phyloP scores from a whole-genome alignment of 2,888 invertebrate genomes.

The Carpatolechia fugitivella region DNA sequence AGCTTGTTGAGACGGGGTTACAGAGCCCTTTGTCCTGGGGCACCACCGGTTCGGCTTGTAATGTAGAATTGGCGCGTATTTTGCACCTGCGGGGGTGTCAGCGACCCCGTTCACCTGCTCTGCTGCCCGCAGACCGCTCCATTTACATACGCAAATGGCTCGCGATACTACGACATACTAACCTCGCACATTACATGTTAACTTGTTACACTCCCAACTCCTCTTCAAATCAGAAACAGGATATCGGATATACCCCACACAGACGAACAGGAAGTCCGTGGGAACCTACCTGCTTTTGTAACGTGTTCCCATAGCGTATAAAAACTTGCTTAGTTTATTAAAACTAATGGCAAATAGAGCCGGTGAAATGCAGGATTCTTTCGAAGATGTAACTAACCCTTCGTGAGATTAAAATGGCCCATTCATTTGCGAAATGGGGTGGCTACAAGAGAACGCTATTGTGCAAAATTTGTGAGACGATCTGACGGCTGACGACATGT shows the following conservation, averaged over 20 bases:
- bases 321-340: neutral
- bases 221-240: constrained; percentile 1
- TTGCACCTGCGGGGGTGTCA: constrained; percentile 59
- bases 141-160: constrained; percentile 50
- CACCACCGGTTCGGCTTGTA: neutral
- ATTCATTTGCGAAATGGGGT: constrained; percentile 12
- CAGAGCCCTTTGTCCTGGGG: constrained; percentile 21
- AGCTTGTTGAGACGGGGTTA: constrained; percentile 14
- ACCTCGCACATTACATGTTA: neutral
- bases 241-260: constrained; percentile 2
- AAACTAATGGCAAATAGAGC: neutral
- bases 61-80: constrained; percentile 19
- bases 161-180: neutral
- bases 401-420: constrained; percentile 10
- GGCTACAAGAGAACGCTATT: constrained; percentile 11
- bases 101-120: constrained; percentile 65
- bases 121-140: constrained; percentile 44
- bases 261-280: constrained; percentile 1
- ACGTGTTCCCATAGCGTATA: neutral
- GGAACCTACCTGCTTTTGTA: constrained; percentile 4
- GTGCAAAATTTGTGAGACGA: constrained; percentile 9
- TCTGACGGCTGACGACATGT: neutral
- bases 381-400: constrained; percentile 13
- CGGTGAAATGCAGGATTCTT: constrained; percentile 3
- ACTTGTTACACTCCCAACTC: neutral